Conservation (phyloP, 2,797 vertebrate genomes). For the Chelmon rostratus region DNA sequence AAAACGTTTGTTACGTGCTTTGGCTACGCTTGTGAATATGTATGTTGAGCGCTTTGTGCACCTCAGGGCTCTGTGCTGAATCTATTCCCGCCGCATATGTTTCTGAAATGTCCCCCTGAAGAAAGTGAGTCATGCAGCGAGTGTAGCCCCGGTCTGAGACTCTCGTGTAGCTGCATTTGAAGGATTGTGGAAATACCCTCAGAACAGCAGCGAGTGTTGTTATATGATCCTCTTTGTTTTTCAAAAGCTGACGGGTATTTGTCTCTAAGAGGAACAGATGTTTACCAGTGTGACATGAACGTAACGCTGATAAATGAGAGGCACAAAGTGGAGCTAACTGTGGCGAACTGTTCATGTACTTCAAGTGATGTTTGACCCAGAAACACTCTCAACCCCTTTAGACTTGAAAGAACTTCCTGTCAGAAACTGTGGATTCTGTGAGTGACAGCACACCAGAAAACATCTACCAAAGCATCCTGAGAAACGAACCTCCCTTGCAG, state of each 20-base stretch:
- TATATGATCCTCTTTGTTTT: neutral
- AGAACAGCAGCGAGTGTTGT: neutral
- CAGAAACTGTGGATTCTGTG: neutral
- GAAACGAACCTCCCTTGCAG: neutral
- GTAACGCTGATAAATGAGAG: neutral
- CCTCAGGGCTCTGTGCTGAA: constrained; percentile 18
- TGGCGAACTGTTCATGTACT: neutral
- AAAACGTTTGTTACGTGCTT: constrained; percentile 3
- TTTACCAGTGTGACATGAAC: neutral
- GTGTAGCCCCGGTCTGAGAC: neutral
- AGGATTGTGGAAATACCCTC: neutral
- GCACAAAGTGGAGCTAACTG: neutral
- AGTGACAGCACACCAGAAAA: neutral
- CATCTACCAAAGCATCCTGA: neutral
- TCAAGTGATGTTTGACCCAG: neutral
- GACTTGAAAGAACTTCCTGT: neutral
- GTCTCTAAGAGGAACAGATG: neutral
- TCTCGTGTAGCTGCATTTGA: neutral
- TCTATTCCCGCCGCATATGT: constrained; percentile 18
- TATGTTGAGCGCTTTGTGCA: constrained; percentile 2
- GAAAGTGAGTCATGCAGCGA: constrained; percentile 46
- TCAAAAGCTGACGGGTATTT: neutral
- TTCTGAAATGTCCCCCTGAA: constrained; percentile 26
- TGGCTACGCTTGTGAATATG: constrained; percentile 27
- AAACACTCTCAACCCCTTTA: neutral